These are phyloP conservation scores for Antheraea yamamai DNA, from an alignment of 2,888 invertebrate species.

Conservation along the genomic window DNA sequence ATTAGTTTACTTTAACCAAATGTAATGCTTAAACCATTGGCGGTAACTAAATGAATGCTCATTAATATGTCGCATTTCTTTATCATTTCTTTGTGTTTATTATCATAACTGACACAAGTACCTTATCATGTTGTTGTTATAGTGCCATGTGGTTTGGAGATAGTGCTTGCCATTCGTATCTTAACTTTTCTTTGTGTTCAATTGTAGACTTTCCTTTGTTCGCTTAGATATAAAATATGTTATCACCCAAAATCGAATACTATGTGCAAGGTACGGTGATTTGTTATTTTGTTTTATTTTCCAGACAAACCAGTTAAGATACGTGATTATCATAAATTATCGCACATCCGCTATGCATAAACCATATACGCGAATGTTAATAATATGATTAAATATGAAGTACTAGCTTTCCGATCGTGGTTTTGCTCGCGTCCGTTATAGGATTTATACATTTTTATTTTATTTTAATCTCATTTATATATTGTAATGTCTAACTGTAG, in stretches of 20 bases:
- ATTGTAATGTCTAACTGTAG: no score
- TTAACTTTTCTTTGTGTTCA: not conserved
- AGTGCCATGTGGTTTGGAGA: slow-evolving; percentile 1
- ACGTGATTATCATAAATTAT: not conserved
- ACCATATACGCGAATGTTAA: not conserved
- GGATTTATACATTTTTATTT: no score
- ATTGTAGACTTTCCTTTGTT: not conserved
- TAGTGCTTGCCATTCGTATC: not conserved
- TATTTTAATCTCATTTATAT: no score
- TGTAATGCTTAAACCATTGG: not conserved
- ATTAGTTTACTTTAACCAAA: no score
- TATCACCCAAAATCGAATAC: not conserved
- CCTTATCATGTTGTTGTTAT: slow-evolving; percentile 16
- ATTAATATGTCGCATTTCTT: not conserved
- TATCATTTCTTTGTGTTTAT: slow-evolving; percentile 14
- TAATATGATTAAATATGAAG: not conserved
- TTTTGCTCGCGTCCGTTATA: no score
- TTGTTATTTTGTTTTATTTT: not conserved
- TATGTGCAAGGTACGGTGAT: not conserved
- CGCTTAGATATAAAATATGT: not conserved
- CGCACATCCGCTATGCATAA: not conserved
- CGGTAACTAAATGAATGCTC: not conserved
- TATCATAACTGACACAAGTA: not conserved
- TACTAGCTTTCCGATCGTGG: not conserved
- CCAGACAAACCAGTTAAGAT: not conserved